Evolutionary conservation across 2,113 vertebrate species (phyloP), one percentile per base, ranked within the genome.

Genomic region (Crotophaga sulcirostris): DNA sequence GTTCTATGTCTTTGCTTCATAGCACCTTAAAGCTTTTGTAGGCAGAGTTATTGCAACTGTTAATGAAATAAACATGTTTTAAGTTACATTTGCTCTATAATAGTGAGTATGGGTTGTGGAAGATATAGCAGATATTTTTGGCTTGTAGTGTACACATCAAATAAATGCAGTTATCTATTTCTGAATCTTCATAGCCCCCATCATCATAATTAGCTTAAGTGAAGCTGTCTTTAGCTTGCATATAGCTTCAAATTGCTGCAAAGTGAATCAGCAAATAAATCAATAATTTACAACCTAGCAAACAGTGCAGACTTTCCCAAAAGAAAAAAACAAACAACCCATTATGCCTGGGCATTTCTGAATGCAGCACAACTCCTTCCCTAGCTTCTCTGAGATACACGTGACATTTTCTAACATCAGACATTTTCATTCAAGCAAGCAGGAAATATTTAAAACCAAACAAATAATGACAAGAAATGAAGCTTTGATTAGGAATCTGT

Each of bases 401-500:
- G 79, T 84, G 88, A 84, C 68, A 56, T 26, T 81, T 93, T 87
- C 67, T 64, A 92, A 6, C 69, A 81, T 31, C 55, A 93, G 77
- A 64, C 94, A 82, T 86, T 94, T 95, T 93, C 89, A 96, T 80
- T 95, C 87, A 79, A 94, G 96, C 95, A 96, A 95, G 68, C 56
- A 82, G 69, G 45, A 89, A 52, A 94, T 76, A 44, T 94, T 93
- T 94, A 97, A 97, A 97, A 96, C 75, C 91, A 84, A 96, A 96
- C 91, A 96, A 96, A 96, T 87, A 86, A 96, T 70, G 94, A 88
- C 96, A 88, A 2, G 1, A 94, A 97, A 96, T 56, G 93, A 94
- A 95, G 77, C 58, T 97, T 96, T 96, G 96, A 96, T 96, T 97
- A 97, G 95, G 84, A 94, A 59, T 36, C 49, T 56, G 52, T 90